Base-by-base conservation (phyloP, 2,888 invertebrate species). In the Melanostoma scalare region DNA sequence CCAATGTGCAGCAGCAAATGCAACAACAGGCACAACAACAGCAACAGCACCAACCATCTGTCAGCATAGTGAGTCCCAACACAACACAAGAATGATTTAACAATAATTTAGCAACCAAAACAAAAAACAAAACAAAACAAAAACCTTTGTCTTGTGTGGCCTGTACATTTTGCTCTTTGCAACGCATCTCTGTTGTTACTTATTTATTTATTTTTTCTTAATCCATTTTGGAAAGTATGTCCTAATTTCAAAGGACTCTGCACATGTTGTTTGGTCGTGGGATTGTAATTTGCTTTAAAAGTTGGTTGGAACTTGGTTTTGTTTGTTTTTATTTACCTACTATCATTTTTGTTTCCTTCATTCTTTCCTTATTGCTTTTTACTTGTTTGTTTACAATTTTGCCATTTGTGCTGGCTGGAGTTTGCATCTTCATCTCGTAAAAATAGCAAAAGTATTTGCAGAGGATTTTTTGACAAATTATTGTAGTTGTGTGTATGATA, bases 1-100 rank as follows among this genome's bases (percentile, higher is more conserved):
- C 87, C 76, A 88, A 87, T 38, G 87, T 86, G 30, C 82, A 79
- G 65, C 87, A 88, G 74, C 87, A 86, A 76, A 87, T 67, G 78
- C 87, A 85, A 73, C 79, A 86, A 71, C 87, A 87, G 65, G 63
- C 87, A 87, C 73, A 86, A 86, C 86, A 80, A 30, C 85, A 79
- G 33, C 74, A 75, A 31, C 71, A 67, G 33, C 82, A 82, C 20
- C 82, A 82, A 48, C 82, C 86, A 86, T 88, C 89, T 88, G 89
- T 90, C 88, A 90, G 89, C 89, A 90, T 91, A 90, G 90, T 91
- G 91, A 90, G 91, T 90, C 84, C 71, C 53, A 80, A 73, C 69
- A 48, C 71, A 60, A 52, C 68, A 50, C 56, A 68, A 75, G 36
- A 74, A 68, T 75, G 52, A 46, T 55, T 61, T 69, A 50, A 72